These are phyloP conservation scores for Neosilurus mollespiculum DNA, from an alignment of 2,797 vertebrate species.

Conservation along the genomic window DNA sequence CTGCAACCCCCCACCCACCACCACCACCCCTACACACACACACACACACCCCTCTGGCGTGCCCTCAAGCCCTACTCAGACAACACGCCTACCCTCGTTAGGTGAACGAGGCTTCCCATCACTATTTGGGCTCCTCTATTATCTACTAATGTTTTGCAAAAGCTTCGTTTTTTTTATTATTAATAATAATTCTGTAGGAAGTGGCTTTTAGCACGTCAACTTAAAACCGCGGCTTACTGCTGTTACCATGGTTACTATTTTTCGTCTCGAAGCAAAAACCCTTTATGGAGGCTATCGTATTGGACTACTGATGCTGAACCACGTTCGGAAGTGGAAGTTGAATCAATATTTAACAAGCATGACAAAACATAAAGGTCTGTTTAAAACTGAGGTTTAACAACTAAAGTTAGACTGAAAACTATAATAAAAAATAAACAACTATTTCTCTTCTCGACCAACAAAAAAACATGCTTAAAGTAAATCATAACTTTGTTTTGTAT, in stretches of 20 bases:
- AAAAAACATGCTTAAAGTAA: not conserved
- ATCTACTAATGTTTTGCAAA: not conserved
- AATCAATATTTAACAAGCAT: not conserved
- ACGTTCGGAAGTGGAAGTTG: not conserved
- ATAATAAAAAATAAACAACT: not conserved
- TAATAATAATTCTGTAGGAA: not conserved
- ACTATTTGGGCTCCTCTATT: not conserved
- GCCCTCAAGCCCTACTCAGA: constrained; percentile 40
- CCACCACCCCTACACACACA: constrained; percentile 35
- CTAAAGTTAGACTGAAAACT: not conserved
- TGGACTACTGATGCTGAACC: not conserved
- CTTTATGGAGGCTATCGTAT: not conserved
- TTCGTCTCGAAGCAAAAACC: not conserved
- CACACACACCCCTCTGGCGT: constrained; percentile 18
- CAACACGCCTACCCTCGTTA: constrained; percentile 83
- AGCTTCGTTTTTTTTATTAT: too few species aligned
- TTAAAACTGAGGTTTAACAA: not conserved
- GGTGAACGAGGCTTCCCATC: constrained; percentile 85
- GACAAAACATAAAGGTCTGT: not conserved
- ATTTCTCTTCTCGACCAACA: not conserved
- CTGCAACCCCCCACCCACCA: constrained; percentile 62
- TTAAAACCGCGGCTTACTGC: not conserved
- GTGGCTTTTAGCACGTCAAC: not conserved
- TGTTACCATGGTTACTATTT: not conserved
- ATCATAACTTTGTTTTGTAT: too few species aligned